Evolutionary conservation across 2,113 vertebrate genomes (phyloP).

Genomic region (human): GRCh38 chr1:178251001-178251500

Average conservation of each 20-base stretch:
- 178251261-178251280: conserved; percentile 16
- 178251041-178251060: not conserved
- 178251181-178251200: conserved; percentile 40
- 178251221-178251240: conserved; percentile 18
- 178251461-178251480: not conserved
- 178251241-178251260: conserved; percentile 51
- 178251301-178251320: conserved; percentile 43
- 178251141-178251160: conserved; percentile 40
- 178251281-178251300: conserved; percentile 41
- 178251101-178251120: conserved; percentile 55
- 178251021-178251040: conserved; percentile 2
- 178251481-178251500: conserved; percentile 60
- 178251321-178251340: conserved; percentile 38
- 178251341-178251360: conserved; percentile 46
- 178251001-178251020: conserved; percentile 22
- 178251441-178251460: not conserved
- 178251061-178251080: not conserved
- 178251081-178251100: not conserved
- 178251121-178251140: conserved; percentile 36
- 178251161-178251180: conserved; percentile 12
- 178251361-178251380: not conserved
- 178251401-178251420: conserved; percentile 53
- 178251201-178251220: conserved; percentile 37
- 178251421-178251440: not conserved
- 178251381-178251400: conserved; percentile 53